Base-by-base conservation (phyloP, 2,113 vertebrate species). In the Aramus guarauna region DNA sequence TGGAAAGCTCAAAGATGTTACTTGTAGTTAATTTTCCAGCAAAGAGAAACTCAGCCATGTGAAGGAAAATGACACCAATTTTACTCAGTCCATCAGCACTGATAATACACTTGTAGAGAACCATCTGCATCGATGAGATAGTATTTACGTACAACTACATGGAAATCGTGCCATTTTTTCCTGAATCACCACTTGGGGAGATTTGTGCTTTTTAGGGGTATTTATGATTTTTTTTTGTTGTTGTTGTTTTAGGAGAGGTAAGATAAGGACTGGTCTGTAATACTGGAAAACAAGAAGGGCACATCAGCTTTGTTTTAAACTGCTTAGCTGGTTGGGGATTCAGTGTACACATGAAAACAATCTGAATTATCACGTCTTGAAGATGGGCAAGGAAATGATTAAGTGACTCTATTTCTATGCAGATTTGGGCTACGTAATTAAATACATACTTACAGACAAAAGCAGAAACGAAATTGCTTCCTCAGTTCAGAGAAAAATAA, bases 401-500 rank as follows among this genome's bases (percentile, higher is more conserved):
- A 95, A 94, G 66, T 92, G 92, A 71, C 68, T 95, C 83, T 86
- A 94, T 97, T 96, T 97, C 89, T 92, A 81, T 96, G 94, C 91
- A 96, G 94, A 94, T 84, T 63, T 21, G 66, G 56, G 69, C 66
- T 76, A 29, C 0, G 11, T 81, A 96, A 96, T 96, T 96, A 94
- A 96, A 81, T 77, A 72, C 3, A 9, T 63, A 79, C 91, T 93
- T 69, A 89, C 43, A 72, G 89, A 87, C 89, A 94, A 91, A 92
- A 92, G 93, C 73, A 75, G 77, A 87, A 93, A 71, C 78, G 43
- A 92, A 95, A 97, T 94, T 91, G 39, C 91, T 94, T 94, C 91
- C 87, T 86, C 58, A 64, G 52, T 75, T 95, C 36, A 29, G 84
- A 63, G 64, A 32, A 89, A 92, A 91, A 84, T 52, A 87, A 86